Base-by-base conservation (phyloP, 1,140 invertebrate genomes). In the Liolophura sinensis region DNA sequence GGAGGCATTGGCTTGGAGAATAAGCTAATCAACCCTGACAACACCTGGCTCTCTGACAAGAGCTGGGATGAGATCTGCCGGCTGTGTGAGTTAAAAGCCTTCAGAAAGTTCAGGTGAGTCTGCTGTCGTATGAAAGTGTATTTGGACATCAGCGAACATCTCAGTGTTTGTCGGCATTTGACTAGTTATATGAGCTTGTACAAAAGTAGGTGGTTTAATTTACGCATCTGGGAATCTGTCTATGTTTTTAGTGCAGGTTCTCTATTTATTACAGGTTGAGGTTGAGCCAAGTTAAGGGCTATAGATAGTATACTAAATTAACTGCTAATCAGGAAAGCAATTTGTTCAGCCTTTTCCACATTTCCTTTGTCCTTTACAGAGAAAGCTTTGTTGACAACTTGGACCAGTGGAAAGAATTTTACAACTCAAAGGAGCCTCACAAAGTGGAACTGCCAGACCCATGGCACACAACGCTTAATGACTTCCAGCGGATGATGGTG, bases 41-140 rank as follows among this genome's bases (percentile, higher is more conserved):
- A 78, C 14, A 68, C 70, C 9, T 86, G 85, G 85, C 70, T 86
- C 1, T 74, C 75, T 18, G 84, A 85, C 63, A 81, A 83, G 66
- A 74, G 73, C 55, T 86, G 85, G 84, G 83, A 85, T 71, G 84
- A 85, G 72, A 77, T 86, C 25, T 85, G 84, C 69, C 74, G 84
- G 54, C 72, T 84, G 1, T 68, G 64, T 58, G 79, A 84, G 31
- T 68, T 85, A 11, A 73, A 74, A 67, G 54, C 61, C 11, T 83
- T 82, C 70, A 79, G 81, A 52, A 78, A 79, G 61, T 76, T 85
- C 67, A 82, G 76, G 81, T 83, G 68, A 65, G 64, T 64, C 25
- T 47, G n/a, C n/a, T 56, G 20, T 40, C 20, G 3, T 40, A 9
- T 9, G 3, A 40, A 40, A 40, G 31, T 40, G 31, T 40, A n/a